phyloP scores from a whole-genome alignment of 2,113 vertebrate species.

The Trachemys scripta region DNA sequence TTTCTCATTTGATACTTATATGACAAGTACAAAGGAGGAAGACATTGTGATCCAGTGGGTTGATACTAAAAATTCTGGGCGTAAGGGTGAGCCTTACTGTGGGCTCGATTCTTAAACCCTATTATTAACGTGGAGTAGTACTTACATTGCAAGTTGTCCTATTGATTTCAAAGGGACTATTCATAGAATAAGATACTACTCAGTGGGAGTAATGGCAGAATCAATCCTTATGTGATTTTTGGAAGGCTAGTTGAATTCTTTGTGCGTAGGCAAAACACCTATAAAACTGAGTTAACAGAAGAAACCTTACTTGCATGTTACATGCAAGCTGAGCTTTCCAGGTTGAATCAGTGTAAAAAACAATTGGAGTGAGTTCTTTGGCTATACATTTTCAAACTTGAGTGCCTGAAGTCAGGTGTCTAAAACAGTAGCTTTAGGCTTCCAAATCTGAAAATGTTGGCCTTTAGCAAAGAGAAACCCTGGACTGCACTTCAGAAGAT shows the following conservation, averaged over 20 bases:
- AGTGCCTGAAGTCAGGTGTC: neutral
- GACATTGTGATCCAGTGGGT: neutral
- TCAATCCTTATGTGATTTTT: fast-evolving
- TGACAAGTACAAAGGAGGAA: neutral
- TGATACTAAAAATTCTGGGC: neutral
- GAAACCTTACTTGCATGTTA: neutral
- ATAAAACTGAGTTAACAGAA: neutral
- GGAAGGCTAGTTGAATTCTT: neutral
- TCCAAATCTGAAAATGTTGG: neutral
- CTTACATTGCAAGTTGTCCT: neutral
- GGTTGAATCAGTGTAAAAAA: neutral
- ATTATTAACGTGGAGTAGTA: neutral
- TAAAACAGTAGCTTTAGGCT: neutral
- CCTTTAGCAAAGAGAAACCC: neutral
- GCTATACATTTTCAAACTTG: neutral
- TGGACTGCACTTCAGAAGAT: neutral
- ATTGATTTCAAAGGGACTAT: neutral
- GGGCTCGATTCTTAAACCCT: neutral
- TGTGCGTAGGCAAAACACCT: fast-evolving
- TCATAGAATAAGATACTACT: neutral
- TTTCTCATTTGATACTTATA: neutral
- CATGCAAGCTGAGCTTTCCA: slow-evolving; percentile 56
- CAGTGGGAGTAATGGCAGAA: neutral
- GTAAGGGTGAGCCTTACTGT: neutral
- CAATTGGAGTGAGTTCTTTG: neutral